Evolutionary conservation across 2,797 vertebrate genomes (phyloP), one percentile per base, ranked within the genome.

Genomic region (Pseudochirops corinnae): DNA sequence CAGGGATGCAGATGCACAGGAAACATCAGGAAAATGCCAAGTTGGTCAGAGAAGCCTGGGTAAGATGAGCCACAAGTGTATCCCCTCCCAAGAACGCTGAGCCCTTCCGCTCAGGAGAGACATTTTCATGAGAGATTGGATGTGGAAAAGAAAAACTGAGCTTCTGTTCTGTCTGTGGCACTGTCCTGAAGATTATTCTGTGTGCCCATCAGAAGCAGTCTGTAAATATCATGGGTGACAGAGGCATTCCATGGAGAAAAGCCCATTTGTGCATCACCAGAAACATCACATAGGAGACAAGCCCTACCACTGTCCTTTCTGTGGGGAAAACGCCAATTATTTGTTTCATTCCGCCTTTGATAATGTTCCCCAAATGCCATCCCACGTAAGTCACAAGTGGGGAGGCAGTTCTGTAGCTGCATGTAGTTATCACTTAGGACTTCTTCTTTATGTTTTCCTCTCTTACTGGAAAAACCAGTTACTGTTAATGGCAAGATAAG

Each of bases 291-390:
- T 11, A 2, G 0, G 39, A 94, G 92, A 58, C 57, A 39, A 28
- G 0, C 55, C 53, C 93, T 58, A 1, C 33, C 4, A 56, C 39
- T 55, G 28, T 93, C 90, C 94, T 39, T 90, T 90, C 93, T 90
- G 50, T 74, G 97, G 93, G 92, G 53, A 93, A 90, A 87, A 93
- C 93, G 91, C 94, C 95, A 7, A 93, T 87, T 55, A 21, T 0
- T 11, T 26, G 55, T 90, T 94, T 56, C 55, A 57, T 94, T 93
- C 93, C 67, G 94, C 96, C 95, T 96, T 94, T 90, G 55, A 93
- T 60, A 62, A 93, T 33, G 95, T 94, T 94, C 92, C 92, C 94
- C 39, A 58, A 56, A 93, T 18, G 52, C 50, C 91, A 92, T 91
- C 31, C 92, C 82, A 33, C 60, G 60, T 33, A 12, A 94, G 90